Conservation (phyloP, 2,888 invertebrate species). For the Sepiola atlantica region DNA sequence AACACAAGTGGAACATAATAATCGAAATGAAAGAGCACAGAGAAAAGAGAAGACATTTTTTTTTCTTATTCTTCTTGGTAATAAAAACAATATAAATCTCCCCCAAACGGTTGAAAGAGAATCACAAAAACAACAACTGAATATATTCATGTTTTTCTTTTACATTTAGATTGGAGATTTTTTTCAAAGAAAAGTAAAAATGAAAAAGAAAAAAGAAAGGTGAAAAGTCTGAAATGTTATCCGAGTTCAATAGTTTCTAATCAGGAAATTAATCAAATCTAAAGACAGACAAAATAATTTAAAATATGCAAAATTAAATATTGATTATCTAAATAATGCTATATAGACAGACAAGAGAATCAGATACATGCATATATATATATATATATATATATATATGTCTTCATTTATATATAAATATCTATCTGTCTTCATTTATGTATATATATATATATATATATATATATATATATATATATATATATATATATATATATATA, state of each 20-base stretch:
- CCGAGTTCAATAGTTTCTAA: neutral
- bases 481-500: neutral
- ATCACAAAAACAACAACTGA: neutral
- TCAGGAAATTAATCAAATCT: slow-evolving; percentile 22
- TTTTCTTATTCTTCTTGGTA: neutral
- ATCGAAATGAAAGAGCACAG: neutral
- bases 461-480: neutral
- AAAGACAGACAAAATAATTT: slow-evolving; percentile 32
- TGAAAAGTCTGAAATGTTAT: neutral
- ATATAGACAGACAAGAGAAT: neutral
- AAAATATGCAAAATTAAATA: slow-evolving; percentile 32
- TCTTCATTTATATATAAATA: neutral
- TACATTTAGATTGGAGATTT: neutral
- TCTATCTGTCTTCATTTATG: neutral
- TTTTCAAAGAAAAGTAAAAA: neutral
- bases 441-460: neutral
- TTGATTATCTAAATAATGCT: neutral
- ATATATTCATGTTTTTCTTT: neutral
- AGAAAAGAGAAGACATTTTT: neutral
- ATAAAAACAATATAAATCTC: neutral
- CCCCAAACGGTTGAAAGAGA: neutral
- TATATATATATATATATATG: neutral
- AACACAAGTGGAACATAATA: neutral
- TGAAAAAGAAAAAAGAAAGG: neutral
- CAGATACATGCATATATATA: neutral